Percentiles rank a stretch among this genome's conserved stretches.
Evolutionary conservation across 2,888 invertebrate genomes (phyloP).

Genomic region (Drosophila anceps): DNA sequence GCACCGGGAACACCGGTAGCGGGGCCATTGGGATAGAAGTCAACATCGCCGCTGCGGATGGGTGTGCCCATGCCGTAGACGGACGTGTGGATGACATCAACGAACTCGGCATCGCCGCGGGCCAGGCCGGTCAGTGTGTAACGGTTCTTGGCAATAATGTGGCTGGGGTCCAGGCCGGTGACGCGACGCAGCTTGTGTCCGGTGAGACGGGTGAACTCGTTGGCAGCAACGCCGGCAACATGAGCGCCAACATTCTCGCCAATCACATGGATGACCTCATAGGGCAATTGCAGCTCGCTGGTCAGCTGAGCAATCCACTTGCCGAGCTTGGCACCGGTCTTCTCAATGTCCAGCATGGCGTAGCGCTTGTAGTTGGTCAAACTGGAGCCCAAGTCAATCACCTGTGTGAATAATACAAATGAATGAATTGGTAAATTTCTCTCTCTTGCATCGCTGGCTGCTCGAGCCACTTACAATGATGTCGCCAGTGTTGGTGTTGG

Average conservation of each 20-base stretch:
- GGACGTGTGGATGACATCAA: constrained; percentile 84
- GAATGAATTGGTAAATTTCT: neutral
- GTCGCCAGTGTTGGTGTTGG: constrained; percentile 67
- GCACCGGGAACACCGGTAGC: constrained; percentile 77
- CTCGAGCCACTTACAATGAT: constrained; percentile 68
- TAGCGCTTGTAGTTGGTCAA: constrained; percentile 70
- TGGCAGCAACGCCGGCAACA: constrained; percentile 83
- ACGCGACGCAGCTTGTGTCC: constrained; percentile 82
- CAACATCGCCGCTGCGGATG: constrained; percentile 79
- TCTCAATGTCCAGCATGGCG: constrained; percentile 71
- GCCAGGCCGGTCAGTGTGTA: constrained; percentile 72
- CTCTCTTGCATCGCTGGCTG: neutral
- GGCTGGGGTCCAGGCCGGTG: constrained; percentile 83
- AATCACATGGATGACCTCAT: constrained; percentile 80
- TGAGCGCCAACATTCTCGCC: constrained; percentile 83
- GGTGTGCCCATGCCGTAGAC: constrained; percentile 76
- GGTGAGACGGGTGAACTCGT: constrained; percentile 75
- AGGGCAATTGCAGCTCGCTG: constrained; percentile 64
- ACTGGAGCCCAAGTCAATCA: constrained; percentile 79
- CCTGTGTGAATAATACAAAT: constrained; percentile 19
- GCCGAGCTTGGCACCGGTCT: constrained; percentile 73
- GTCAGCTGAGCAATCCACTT: constrained; percentile 73
- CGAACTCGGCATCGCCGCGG: constrained; percentile 84
- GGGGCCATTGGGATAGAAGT: constrained; percentile 84
- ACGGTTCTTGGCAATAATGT: constrained; percentile 68